These are phyloP conservation scores for Empis stercorea DNA, from an alignment of 2,888 invertebrate genomes.

Conservation along the genomic window DNA sequence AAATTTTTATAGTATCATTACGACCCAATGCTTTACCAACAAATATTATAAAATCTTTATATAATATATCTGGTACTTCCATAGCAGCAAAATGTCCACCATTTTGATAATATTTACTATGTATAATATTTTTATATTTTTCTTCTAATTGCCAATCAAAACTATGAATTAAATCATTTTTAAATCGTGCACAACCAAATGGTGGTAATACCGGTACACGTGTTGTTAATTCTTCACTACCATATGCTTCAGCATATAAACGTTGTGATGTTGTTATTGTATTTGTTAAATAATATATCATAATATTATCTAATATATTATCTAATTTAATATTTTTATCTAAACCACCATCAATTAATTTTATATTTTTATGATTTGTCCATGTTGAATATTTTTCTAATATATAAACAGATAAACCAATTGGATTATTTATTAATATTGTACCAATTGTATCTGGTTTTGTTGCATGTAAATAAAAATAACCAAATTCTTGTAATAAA, in stretches of 20 bases:
- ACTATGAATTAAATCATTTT: constrained; percentile 22
- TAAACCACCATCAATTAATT: constrained; percentile 51
- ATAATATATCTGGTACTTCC: constrained; percentile 26
- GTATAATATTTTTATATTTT: constrained; percentile 25
- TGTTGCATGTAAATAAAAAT: constrained; percentile 62
- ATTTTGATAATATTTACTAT: constrained; percentile 20
- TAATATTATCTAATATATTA: constrained; percentile 65
- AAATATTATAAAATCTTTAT: constrained; percentile 22
- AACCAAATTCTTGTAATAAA: constrained; percentile 36
- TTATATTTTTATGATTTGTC: constrained; percentile 44
- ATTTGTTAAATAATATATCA: constrained; percentile 69
- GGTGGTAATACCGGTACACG: constrained; percentile 22
- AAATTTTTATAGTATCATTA: not conserved
- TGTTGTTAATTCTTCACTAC: constrained; percentile 20
- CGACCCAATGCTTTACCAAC: constrained; percentile 10
- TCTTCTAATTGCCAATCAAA: constrained; percentile 20
- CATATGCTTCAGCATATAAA: constrained; percentile 54
- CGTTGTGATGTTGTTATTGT: constrained; percentile 62
- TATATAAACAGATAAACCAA: constrained; percentile 68
- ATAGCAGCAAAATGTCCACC: constrained; percentile 33
- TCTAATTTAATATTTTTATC: constrained; percentile 49
- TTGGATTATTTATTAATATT: constrained; percentile 59
- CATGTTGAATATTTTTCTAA: constrained; percentile 72
- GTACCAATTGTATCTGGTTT: constrained; percentile 72
- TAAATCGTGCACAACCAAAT: constrained; percentile 27